phyloP scores from a whole-genome alignment of 2,888 invertebrate species.

The Drosophila mercatorum region DNA sequence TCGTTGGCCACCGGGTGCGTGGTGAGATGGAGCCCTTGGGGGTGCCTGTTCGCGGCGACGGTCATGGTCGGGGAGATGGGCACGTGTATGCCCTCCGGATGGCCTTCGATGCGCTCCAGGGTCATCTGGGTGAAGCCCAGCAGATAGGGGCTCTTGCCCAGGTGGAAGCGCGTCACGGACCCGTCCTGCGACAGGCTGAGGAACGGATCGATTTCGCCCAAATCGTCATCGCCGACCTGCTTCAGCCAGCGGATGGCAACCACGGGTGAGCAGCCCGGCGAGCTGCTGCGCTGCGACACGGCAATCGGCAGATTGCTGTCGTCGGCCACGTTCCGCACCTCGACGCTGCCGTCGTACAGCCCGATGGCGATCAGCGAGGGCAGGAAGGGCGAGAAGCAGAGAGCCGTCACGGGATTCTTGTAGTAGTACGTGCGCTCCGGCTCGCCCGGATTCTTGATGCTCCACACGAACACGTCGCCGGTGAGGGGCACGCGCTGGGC shows the following conservation, averaged over 20 bases:
- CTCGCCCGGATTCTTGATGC: conserved; percentile 91
- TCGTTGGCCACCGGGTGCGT: conserved; percentile 88
- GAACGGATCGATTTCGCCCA: conserved; percentile 86
- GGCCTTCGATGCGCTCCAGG: conserved; percentile 88
- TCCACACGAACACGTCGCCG: conserved; percentile 91
- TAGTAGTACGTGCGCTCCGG: conserved; percentile 90
- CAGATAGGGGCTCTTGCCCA: conserved; percentile 87
- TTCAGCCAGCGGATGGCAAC: conserved; percentile 88
- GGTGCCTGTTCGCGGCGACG: conserved; percentile 86
- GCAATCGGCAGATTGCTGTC: conserved; percentile 86
- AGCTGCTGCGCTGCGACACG: conserved; percentile 86
- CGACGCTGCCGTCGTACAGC: conserved; percentile 89
- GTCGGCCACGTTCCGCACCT: conserved; percentile 89
- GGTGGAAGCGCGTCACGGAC: conserved; percentile 86
- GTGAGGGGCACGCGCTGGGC: conserved; percentile 85
- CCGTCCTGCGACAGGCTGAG: conserved; percentile 88
- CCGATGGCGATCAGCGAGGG: conserved; percentile 91
- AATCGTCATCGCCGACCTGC: conserved; percentile 47
- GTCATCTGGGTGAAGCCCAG: conserved; percentile 88
- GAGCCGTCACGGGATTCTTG: conserved; percentile 87
- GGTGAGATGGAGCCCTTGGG: conserved; percentile 88
- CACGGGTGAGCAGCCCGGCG: conserved; percentile 88
- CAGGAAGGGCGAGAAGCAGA: conserved; percentile 89
- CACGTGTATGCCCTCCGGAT: conserved; percentile 86
- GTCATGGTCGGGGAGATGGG: conserved; percentile 28